These are phyloP conservation scores for Siderastrea radians DNA, from an alignment of 92 coral and sea anemone genomes.

Conservation along the genomic window DNA sequence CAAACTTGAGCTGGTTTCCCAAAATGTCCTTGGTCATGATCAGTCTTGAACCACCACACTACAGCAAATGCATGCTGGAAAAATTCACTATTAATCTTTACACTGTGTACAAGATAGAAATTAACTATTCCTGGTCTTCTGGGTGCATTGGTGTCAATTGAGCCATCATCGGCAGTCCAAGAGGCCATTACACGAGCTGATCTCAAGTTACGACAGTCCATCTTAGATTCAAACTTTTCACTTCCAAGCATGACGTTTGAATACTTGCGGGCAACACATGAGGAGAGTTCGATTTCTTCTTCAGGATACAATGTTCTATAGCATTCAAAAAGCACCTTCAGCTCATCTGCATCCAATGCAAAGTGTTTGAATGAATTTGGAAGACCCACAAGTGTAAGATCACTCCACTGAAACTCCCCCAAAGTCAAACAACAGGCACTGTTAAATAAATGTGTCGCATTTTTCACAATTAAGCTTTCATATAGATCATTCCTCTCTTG, in stretches of 20 bases:
- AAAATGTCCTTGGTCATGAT: constrained; percentile 18
- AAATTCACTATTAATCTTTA: constrained; percentile 27
- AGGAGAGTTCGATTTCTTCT: constrained; percentile 1
- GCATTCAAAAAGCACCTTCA: constrained; percentile 13
- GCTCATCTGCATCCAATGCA: constrained; percentile 33
- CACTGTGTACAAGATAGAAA: constrained; percentile 50
- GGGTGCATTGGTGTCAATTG: constrained; percentile 20
- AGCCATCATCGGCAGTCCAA: constrained; percentile 54
- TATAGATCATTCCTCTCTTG: constrained; percentile 4
- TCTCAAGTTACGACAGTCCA: constrained; percentile 28
- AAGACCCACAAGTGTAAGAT: constrained; percentile 39
- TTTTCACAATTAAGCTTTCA: too few species aligned
- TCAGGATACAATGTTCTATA: constrained; percentile 21
- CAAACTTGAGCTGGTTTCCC: constrained; percentile 59
- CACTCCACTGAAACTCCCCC: constrained; percentile 27
- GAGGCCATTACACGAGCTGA: too few species aligned
- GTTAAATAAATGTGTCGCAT: too few species aligned
- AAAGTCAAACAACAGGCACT: constrained; percentile 9
- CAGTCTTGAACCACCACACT: constrained; percentile 59
- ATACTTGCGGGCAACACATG: constrained; percentile 40
- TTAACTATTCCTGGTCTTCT: constrained; percentile 64
- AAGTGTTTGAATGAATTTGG: constrained; percentile 29
- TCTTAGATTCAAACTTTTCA: constrained; percentile 50
- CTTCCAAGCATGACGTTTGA: constrained; percentile 55
- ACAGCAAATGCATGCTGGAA: constrained; percentile 51